These are phyloP conservation scores for Festucalex cinctus DNA, from an alignment of 2,113 vertebrate species.

Conservation along the genomic window DNA sequence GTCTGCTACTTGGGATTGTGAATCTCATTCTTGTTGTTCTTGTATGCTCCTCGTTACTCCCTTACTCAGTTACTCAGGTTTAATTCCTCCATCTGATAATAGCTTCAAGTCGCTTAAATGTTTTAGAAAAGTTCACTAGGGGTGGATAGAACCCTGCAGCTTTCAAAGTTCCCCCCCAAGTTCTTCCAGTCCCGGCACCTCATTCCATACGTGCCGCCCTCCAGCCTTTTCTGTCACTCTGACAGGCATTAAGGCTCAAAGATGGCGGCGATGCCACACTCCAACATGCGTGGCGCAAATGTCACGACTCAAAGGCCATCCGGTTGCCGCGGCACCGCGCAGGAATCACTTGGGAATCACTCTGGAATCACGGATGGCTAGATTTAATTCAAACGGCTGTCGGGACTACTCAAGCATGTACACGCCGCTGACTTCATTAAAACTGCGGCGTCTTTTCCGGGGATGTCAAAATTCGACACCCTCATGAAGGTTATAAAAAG, in stretches of 20 bases:
- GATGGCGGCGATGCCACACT: not conserved
- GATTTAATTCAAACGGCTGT: not conserved
- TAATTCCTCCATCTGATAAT: too few relatives aligned
- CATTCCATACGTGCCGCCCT: not conserved
- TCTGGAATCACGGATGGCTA: not conserved
- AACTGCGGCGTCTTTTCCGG: not conserved
- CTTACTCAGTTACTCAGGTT: too few relatives aligned
- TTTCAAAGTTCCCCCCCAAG: not conserved
- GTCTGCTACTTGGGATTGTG: not conserved
- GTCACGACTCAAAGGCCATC: not conserved
- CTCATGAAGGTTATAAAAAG: not conserved
- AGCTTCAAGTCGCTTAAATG: not conserved
- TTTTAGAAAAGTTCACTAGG: not conserved
- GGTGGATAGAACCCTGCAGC: too few relatives aligned
- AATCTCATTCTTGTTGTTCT: not conserved
- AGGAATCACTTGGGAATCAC: not conserved
- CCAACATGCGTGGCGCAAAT: not conserved
- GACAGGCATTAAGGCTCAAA: not conserved
- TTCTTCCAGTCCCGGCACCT: not conserved
- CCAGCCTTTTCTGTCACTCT: not conserved
- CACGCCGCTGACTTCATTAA: not conserved
- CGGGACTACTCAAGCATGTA: not conserved
- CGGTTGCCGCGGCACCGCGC: not conserved
- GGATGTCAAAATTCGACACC: not conserved
- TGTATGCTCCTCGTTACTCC: too few relatives aligned